phyloP scores from a whole-genome alignment of 2,888 invertebrate species.

The Idaea biselata region DNA sequence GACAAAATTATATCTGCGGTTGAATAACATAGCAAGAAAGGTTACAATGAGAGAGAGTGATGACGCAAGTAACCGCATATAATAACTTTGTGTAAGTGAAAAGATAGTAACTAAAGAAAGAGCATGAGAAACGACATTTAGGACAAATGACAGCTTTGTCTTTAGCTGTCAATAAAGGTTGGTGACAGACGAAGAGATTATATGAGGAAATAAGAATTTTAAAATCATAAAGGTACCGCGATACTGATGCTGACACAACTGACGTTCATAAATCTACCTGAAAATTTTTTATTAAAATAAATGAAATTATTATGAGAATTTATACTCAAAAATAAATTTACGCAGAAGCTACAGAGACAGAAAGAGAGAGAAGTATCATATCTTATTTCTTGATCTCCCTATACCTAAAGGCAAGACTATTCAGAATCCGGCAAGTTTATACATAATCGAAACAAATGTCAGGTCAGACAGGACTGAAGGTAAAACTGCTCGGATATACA shows the following conservation, averaged over 20 bases:
- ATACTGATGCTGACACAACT: background rate
- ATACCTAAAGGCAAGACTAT: too few species aligned
- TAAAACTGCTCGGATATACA: too few species aligned
- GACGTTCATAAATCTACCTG: too few species aligned
- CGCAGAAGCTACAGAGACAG: too few species aligned
- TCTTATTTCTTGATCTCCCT: too few species aligned
- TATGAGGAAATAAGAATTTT: background rate
- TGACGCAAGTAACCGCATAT: background rate
- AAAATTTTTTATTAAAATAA: too few species aligned
- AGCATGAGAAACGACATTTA: conserved; percentile 53
- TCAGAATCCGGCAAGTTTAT: too few species aligned
- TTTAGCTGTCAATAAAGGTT: conserved; percentile 18
- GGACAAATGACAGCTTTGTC: conserved; percentile 43
- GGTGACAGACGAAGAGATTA: conserved; percentile 20
- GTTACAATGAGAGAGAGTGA: background rate
- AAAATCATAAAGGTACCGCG: background rate
- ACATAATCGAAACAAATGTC: too few species aligned
- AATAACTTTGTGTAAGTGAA: background rate
- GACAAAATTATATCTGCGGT: conserved; percentile 12
- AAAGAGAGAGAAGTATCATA: too few species aligned
- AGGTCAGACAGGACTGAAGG: too few species aligned
- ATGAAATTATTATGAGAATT: too few species aligned
- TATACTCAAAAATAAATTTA: too few species aligned
- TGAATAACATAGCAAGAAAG: background rate
- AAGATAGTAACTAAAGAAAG: conserved; percentile 28